Conservation (phyloP, 2,113 vertebrate genomes). For the Ctenomys sociabilis region DNA sequence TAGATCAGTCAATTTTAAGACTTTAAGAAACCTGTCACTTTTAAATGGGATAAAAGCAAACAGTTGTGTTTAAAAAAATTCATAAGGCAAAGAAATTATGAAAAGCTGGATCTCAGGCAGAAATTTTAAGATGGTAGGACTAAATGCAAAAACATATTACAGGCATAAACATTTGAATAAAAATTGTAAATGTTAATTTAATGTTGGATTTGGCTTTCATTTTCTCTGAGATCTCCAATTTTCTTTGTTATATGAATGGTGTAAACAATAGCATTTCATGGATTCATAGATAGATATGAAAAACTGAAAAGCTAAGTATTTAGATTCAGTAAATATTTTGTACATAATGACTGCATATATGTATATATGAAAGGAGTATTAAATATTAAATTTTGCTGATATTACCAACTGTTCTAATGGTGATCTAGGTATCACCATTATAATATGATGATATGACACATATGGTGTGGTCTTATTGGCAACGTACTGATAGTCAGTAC, state of each 20-base stretch:
- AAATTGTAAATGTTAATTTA: background rate
- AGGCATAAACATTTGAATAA: conserved; percentile 28
- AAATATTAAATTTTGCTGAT: background rate
- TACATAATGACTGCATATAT: background rate
- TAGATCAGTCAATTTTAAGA: conserved; percentile 51
- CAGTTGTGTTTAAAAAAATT: background rate
- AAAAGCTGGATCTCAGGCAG: background rate
- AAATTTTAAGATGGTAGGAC: background rate
- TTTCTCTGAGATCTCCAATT: background rate
- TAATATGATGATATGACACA: too few relatives aligned
- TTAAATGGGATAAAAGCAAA: conserved; percentile 48
- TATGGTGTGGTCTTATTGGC: background rate
- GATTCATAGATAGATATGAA: background rate
- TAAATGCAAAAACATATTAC: background rate
- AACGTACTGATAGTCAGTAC: background rate
- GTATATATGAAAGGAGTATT: background rate
- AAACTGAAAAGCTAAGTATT: background rate
- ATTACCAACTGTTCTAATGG: background rate
- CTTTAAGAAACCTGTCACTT: background rate
- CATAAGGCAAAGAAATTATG: background rate
- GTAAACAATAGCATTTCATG: background rate
- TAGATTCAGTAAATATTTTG: background rate
- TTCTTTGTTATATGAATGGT: background rate
- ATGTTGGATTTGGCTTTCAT: background rate
- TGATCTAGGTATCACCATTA: background rate